A percentile compares a stretch with the other conserved stretches of the same genome.
Conservation (phyloP, 2,113 vertebrate species). For the Myiozetetes cayanensis region DNA sequence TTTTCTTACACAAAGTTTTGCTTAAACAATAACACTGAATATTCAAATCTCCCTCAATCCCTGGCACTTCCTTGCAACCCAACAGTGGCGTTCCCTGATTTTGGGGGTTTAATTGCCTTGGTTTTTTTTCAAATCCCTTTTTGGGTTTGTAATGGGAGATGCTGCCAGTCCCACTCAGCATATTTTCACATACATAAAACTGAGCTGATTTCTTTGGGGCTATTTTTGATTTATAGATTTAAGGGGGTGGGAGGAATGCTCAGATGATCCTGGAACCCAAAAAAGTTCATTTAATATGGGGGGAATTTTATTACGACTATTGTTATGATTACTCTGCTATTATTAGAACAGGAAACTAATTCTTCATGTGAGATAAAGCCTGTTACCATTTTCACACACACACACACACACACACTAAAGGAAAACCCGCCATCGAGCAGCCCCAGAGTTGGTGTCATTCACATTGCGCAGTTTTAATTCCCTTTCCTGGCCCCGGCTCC, state of each 20-base stretch:
- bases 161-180: not conserved
- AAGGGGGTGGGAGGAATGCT: not conserved
- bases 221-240: not conserved
- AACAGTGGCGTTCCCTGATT: not conserved
- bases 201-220: not conserved
- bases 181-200: slow-evolving; percentile 36
- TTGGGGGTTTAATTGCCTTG: not conserved
- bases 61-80: not conserved
- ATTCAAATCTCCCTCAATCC: not conserved
- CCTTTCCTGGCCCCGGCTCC: slow-evolving; percentile 23
- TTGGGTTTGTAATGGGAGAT: not conserved
- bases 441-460: not conserved
- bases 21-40: not conserved
- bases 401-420: not conserved
- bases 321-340: not conserved
- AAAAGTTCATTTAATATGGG: not conserved
- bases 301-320: not conserved
- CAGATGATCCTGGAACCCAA: not conserved
- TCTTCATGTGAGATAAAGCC: slow-evolving; percentile 50
- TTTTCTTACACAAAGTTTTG: slow-evolving; percentile 25
- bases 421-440: not conserved
- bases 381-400: slow-evolving; percentile 52
- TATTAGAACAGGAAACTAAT: slow-evolving; percentile 53
- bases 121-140: not conserved
- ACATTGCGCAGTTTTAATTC: not conserved